Base-by-base conservation (phyloP, 2,113 vertebrate genomes). In the Castor canadensis region DNA sequence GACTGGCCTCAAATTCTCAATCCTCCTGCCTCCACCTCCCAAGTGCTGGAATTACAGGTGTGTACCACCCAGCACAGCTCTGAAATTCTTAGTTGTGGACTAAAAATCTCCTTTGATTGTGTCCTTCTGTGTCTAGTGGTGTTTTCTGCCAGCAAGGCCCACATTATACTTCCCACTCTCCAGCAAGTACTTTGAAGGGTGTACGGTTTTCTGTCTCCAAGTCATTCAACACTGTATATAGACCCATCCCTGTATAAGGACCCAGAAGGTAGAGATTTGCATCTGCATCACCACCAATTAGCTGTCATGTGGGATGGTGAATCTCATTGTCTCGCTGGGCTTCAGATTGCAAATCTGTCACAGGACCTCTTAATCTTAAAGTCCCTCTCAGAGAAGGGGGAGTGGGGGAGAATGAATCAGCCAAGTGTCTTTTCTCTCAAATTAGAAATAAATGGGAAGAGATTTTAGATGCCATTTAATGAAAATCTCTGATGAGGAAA, bases 401-500 rank as follows among this genome's bases (percentile, higher is more conserved):
- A 10, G 17, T 28, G 1, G 62, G 28, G 62, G 35, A 35, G 28
- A 66, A 4, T 28, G 71, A 54, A 88, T 30, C 43, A 52, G 54
- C 40, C 35, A 52, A 15, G 81, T 92, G 94, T 86, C 17, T 47
- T 87, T 67, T 76, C 5, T 15, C 52, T 86, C n/a, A n/a, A n/a
- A n/a, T n/a, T n/a, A n/a, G n/a, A n/a, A n/a, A n/a, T 15, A 89
- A 86, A 60, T 77, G 54, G 58, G 40, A 92, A 92, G 40, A 60
- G n/a, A 66, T 66, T 77, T 94, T 69, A 95, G 60, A 92, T 17
- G 47, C 92, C 67, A 89, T 76, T 56, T 92, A 82, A 62, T 58
- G 43, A 47, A 86, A 66, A 1, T 17, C 45, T 72, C 47, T 88
- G 71, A 38, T 54, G 20, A 96, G 47, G 58, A 89, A 95, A 93